A percentile compares a stretch with the other conserved stretches of the same genome.
Evolutionary conservation across 2,797 vertebrate genomes (phyloP).

Genomic region (Cirrhinus molitorella): DNA sequence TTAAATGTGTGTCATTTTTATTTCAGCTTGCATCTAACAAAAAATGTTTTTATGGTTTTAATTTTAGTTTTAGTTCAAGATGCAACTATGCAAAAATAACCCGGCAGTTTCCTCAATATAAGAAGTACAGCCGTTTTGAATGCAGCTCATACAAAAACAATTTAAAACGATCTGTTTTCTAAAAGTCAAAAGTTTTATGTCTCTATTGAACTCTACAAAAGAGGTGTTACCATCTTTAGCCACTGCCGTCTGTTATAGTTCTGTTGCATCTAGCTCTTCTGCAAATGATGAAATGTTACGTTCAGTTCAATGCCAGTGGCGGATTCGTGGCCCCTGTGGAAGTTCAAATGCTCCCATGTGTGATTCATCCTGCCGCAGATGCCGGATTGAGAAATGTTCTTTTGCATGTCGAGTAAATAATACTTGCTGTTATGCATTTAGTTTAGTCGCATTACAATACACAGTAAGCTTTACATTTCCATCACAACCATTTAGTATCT

Average conservation of each 20-base stretch:
- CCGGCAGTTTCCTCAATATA: too few species aligned
- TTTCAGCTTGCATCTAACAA: too few species aligned
- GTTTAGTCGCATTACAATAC: constrained; percentile 20
- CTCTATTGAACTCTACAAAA: neutral
- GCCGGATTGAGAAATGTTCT: constrained; percentile 13
- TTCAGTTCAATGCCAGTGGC: constrained; percentile 15
- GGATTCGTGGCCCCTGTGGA: neutral
- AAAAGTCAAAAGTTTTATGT: neutral
- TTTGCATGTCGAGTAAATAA: constrained; percentile 27
- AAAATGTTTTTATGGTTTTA: too few species aligned
- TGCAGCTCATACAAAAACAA: neutral
- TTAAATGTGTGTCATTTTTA: too few species aligned
- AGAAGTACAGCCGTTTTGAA: neutral
- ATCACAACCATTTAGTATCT: constrained; percentile 8
- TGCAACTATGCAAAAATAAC: too few species aligned
- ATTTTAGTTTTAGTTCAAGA: too few species aligned
- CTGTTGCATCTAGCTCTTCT: neutral
- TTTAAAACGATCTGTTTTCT: neutral
- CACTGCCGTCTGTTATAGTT: neutral
- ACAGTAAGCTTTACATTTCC: constrained; percentile 1
- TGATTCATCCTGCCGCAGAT: constrained; percentile 23
- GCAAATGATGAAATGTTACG: constrained; percentile 12
- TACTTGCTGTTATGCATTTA: constrained; percentile 19
- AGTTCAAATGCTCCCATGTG: constrained; percentile 23
- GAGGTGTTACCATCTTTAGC: constrained; percentile 12